Conservation (phyloP, 2,113 vertebrate genomes). For the Melanerpes formicivorus region DNA sequence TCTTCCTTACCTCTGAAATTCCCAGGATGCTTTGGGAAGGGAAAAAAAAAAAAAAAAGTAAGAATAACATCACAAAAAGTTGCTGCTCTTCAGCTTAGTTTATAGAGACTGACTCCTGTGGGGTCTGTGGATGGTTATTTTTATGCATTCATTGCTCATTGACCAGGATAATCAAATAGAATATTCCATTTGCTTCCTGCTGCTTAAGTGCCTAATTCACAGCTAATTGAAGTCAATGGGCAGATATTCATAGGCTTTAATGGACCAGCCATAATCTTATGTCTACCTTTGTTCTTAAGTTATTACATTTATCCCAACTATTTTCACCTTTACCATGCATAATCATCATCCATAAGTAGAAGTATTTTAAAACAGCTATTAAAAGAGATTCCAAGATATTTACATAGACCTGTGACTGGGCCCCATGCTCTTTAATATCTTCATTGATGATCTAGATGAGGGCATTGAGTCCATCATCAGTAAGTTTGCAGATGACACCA, state of each 20-base stretch:
- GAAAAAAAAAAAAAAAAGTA: neutral
- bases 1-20: neutral
- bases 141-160: constrained; percentile 59
- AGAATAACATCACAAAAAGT: neutral
- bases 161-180: constrained; percentile 68
- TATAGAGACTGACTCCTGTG: neutral
- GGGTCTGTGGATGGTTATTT: constrained; percentile 9
- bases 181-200: constrained; percentile 66
- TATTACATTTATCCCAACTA: constrained; percentile 52
- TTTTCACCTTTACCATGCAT: neutral
- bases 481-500: too few relatives aligned
- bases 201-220: constrained; percentile 64
- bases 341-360: neutral
- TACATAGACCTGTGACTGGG: neutral
- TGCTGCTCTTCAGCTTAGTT: neutral
- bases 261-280: constrained; percentile 44
- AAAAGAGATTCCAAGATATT: constrained; percentile 22
- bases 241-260: constrained; percentile 60
- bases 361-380: constrained; percentile 13
- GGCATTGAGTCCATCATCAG: too few relatives aligned
- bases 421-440: too few relatives aligned
- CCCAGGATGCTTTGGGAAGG: neutral
- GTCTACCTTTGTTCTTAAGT: constrained; percentile 11
- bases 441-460: too few relatives aligned
- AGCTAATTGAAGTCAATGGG: constrained; percentile 70